Conservation (phyloP, 2,888 invertebrate genomes). For the Mythimna pallens region DNA sequence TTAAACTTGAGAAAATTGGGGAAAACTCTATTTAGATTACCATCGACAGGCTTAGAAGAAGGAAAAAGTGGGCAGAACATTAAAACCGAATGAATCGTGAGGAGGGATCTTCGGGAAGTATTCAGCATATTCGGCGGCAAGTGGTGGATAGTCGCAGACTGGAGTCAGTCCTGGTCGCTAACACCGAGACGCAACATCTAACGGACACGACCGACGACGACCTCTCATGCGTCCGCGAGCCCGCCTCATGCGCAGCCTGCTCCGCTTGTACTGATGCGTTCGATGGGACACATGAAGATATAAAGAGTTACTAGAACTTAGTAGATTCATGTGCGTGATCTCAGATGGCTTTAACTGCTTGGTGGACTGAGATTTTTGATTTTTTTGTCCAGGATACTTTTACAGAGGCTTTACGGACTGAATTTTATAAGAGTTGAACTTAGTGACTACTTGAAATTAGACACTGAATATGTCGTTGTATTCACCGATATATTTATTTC, state of each 20-base stretch:
- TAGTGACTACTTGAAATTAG: not conserved
- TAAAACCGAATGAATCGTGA: not conserved
- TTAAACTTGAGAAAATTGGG: not conserved
- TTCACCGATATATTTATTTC: not conserved
- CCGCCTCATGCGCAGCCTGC: constrained; percentile 71
- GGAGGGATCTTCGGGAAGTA: not conserved
- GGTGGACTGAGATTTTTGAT: not conserved
- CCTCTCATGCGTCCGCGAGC: constrained; percentile 76
- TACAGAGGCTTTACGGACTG: too few species aligned
- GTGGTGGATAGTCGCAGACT: constrained; percentile 79
- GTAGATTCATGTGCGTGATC: not conserved
- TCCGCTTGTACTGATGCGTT: constrained; percentile 12
- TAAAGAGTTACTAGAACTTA: too few species aligned
- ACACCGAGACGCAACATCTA: constrained; percentile 89
- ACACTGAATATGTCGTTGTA: not conserved
- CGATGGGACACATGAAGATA: too few species aligned
- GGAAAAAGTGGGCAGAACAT: not conserved
- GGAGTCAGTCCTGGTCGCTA: constrained; percentile 83
- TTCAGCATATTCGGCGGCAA: constrained; percentile 75
- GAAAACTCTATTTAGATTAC: not conserved
- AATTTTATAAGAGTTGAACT: not conserved
- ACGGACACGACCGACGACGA: constrained; percentile 83
- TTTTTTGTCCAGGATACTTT: too few species aligned
- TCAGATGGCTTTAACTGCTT: not conserved
- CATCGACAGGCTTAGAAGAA: not conserved